Evolutionary conservation across 2,888 invertebrate genomes (phyloP).

Genomic region (Leucania comma): DNA sequence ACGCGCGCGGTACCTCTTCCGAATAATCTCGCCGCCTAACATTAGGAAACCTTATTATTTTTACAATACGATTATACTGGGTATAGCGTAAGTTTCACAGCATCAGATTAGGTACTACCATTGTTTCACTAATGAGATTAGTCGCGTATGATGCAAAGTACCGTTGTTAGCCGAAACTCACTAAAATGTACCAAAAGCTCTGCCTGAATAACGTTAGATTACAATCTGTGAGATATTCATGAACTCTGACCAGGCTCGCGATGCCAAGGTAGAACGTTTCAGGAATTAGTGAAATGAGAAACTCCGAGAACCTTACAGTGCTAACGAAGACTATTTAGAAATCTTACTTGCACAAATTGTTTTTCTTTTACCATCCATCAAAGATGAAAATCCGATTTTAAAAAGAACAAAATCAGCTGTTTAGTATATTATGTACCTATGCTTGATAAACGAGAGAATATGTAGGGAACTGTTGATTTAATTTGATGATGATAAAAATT

Average conservation of each 20-base stretch:
- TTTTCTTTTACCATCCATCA: not conserved
- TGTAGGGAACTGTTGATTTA: too few species aligned
- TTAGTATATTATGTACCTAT: not conserved
- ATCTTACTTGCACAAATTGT: not conserved
- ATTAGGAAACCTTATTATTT: not conserved
- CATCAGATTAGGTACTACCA: conserved; percentile 79
- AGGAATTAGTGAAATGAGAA: conserved; percentile 5
- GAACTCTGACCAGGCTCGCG: conserved; percentile 39
- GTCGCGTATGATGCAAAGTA: conserved; percentile 80
- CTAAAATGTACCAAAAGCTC: conserved; percentile 80
- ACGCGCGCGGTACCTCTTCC: too few species aligned
- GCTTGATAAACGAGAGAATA: not conserved
- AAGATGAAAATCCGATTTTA: too few species aligned
- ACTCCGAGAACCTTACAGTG: not conserved
- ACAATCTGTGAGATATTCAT: conserved; percentile 59
- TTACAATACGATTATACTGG: conserved; percentile 10
- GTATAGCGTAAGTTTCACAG: conserved; percentile 57
- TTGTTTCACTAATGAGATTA: conserved; percentile 83
- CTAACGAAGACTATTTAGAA: not conserved
- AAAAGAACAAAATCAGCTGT: not conserved
- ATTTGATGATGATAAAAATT: too few species aligned
- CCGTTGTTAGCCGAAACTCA: conserved; percentile 75
- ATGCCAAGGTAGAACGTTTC: conserved; percentile 20
- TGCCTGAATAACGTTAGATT: conserved; percentile 74
- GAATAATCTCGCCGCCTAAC: not conserved